Conservation (phyloP, 2,888 invertebrate species). For the Eupithecia insigniata region DNA sequence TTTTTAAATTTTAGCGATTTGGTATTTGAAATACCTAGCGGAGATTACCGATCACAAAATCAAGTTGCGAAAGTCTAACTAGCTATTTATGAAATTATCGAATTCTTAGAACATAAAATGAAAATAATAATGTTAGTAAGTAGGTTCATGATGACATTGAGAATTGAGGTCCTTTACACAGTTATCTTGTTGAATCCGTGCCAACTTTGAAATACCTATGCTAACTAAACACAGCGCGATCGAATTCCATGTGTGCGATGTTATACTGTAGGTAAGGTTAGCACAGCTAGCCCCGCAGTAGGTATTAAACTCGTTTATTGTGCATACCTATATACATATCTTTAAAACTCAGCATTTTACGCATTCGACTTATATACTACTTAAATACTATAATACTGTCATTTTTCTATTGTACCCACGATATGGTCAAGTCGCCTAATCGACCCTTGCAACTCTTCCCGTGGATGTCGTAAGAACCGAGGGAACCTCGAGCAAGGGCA, state of each 20-base stretch:
- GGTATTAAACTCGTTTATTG: too few species aligned
- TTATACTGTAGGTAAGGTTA: not conserved
- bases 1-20: too few species aligned
- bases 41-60: not conserved
- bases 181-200: conserved; percentile 1
- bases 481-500: too few species aligned
- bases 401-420: not conserved
- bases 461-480: too few species aligned
- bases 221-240: not conserved
- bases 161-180: conserved; percentile 7
- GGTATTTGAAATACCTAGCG: too few species aligned
- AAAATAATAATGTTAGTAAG: not conserved
- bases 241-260: not conserved
- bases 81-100: not conserved
- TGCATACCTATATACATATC: not conserved
- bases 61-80: not conserved
- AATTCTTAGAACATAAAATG: not conserved
- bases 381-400: not conserved
- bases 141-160: not conserved
- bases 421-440: too few species aligned
- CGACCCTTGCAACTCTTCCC: too few species aligned
- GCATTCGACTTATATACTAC: not conserved
- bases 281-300: too few species aligned
- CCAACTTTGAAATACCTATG: not conserved
- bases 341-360: not conserved